Conservation (phyloP, 2,797 vertebrate genomes). For the Acanthurus leucopareius region DNA sequence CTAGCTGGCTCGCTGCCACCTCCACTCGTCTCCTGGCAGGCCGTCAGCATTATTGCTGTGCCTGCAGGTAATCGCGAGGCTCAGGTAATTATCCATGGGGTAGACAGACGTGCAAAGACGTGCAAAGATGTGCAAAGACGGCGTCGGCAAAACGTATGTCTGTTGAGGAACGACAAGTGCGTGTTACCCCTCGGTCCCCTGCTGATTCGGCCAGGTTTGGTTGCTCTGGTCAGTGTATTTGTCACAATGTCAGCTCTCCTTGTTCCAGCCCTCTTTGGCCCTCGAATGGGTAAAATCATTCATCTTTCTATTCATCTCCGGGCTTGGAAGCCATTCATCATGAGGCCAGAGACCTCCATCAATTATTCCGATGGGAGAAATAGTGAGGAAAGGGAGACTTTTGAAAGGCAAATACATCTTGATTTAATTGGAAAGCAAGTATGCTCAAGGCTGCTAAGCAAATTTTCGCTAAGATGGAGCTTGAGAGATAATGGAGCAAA, state of each 20-base stretch:
- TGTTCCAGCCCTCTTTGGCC: conserved; percentile 69
- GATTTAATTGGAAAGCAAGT: conserved; percentile 89
- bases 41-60: conserved; percentile 64
- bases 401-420: conserved; percentile 90
- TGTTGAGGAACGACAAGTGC: conserved; percentile 54
- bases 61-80: conserved; percentile 76
- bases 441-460: conserved; percentile 78
- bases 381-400: conserved; percentile 77
- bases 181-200: conserved; percentile 65
- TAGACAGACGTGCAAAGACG: conserved; percentile 53
- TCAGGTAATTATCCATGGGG: conserved; percentile 77
- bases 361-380: conserved; percentile 85
- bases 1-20: conserved; percentile 54
- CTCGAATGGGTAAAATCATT: conserved; percentile 81
- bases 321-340: conserved; percentile 86
- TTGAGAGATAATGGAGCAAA: conserved; percentile 56
- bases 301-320: conserved; percentile 88
- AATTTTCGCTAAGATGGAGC: conserved; percentile 79
- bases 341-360: conserved; percentile 84
- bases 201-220: conserved; percentile 75
- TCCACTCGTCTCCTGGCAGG: conserved; percentile 61
- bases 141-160: conserved; percentile 37
- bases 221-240: conserved; percentile 86
- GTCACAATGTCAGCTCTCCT: conserved; percentile 88
- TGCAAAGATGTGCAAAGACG: conserved; percentile 55